Conservation (phyloP, 2,888 invertebrate genomes). For the Rambutsinella grinnellia region DNA sequence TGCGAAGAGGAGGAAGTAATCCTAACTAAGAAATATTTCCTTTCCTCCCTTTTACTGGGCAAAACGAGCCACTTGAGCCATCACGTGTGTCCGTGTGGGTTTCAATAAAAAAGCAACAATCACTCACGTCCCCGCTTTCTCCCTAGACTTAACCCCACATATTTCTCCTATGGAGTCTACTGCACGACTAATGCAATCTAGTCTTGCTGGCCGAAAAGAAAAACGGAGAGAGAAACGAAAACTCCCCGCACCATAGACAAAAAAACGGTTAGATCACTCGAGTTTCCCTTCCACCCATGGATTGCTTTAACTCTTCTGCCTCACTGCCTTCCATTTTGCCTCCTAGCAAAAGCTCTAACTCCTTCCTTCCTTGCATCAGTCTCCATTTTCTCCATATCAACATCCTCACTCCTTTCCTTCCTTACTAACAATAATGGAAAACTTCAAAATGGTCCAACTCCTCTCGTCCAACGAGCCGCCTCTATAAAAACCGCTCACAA, state of each 20-base stretch:
- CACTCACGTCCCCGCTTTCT: conserved; percentile 14
- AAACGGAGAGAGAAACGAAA: background rate
- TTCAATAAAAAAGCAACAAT: conserved; percentile 34
- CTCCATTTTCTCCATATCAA: background rate
- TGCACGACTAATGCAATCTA: background rate
- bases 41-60: background rate
- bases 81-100: conserved; percentile 11
- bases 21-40: background rate
- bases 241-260: background rate
- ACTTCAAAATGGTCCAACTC: background rate
- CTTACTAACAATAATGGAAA: background rate
- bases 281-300: background rate
- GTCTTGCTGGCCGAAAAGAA: background rate
- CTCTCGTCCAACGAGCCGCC: background rate
- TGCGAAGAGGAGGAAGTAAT: background rate
- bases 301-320: background rate
- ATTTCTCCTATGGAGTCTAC: conserved; percentile 6
- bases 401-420: background rate
- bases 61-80: conserved; percentile 2
- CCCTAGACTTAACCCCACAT: background rate
- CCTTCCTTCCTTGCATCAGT: background rate
- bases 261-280: background rate
- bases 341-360: background rate
- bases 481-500: background rate
- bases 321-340: background rate